phyloP scores from a whole-genome alignment of 2,888 invertebrate genomes.

The Dryobota labecula region DNA sequence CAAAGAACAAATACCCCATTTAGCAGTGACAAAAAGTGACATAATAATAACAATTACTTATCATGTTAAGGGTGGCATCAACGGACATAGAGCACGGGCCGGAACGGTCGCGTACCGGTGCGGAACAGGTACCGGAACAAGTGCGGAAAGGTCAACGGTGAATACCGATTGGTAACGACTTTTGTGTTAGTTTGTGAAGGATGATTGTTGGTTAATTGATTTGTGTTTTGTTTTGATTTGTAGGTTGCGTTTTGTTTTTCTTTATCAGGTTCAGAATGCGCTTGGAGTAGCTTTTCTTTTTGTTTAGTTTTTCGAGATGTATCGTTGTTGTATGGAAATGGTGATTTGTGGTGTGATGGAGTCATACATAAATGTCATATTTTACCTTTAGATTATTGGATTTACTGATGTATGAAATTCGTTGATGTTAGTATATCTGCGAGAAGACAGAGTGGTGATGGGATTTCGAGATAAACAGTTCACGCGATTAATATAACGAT shows the following conservation, averaged over 20 bases:
- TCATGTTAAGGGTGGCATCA: slow-evolving; percentile 57
- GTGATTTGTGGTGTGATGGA: neutral
- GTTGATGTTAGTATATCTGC: neutral
- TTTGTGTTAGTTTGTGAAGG: slow-evolving; percentile 7
- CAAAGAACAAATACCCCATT: slow-evolving; percentile 37
- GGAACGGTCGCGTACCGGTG: slow-evolving; percentile 71
- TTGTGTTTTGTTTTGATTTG: neutral
- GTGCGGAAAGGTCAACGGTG: slow-evolving; percentile 70
- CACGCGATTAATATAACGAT: too few relatives aligned
- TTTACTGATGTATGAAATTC: neutral
- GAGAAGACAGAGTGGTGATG: neutral
- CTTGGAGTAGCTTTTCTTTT: neutral
- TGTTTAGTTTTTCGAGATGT: neutral
- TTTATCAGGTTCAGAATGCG: neutral
- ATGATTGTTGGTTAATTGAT: neutral
- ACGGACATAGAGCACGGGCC: slow-evolving; percentile 69
- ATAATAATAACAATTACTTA: slow-evolving; percentile 60
- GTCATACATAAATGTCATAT: neutral
- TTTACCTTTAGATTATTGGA: too few relatives aligned
- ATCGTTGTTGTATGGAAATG: neutral
- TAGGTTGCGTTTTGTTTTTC: neutral
- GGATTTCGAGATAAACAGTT: neutral
- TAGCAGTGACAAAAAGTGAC: slow-evolving; percentile 47
- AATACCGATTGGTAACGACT: slow-evolving; percentile 58
- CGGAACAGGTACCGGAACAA: slow-evolving; percentile 68